Conservation (phyloP, 35 echinoderm and acorn worm species). For the Apostichopus californicus region DNA sequence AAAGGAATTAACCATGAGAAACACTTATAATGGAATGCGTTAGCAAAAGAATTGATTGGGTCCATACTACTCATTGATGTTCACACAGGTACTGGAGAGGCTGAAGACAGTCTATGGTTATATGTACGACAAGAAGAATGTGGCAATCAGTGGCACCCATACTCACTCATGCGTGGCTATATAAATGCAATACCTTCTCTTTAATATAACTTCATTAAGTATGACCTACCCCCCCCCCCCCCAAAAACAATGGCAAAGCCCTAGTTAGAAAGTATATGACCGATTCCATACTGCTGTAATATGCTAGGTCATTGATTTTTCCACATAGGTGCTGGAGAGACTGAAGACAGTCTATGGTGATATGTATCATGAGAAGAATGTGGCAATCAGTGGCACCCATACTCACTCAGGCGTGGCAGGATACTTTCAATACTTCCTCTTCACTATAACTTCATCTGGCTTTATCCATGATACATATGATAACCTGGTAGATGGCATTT, state of each 20-base stretch:
- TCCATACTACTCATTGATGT: too few relatives aligned
- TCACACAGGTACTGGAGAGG: slow-evolving; percentile 41
- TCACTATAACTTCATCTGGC: slow-evolving; percentile 53
- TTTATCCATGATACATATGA: slow-evolving; percentile 52
- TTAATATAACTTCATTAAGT: slow-evolving; percentile 48
- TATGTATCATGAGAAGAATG: slow-evolving; percentile 44
- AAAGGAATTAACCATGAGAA: too few relatives aligned
- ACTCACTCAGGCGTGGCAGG: slow-evolving; percentile 62
- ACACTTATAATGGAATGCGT: too few relatives aligned
- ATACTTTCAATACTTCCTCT: slow-evolving; percentile 60
- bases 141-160: slow-evolving; percentile 49
- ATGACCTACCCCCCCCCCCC: too few relatives aligned
- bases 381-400: slow-evolving; percentile 50
- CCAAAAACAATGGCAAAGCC: too few relatives aligned
- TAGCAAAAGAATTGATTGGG: too few relatives aligned
- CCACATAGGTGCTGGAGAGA: slow-evolving; percentile 44
- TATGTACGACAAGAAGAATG: slow-evolving; percentile 45
- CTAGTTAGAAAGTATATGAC: too few relatives aligned
- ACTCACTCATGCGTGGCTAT: slow-evolving; percentile 52
- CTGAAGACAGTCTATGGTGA: slow-evolving; percentile 41
- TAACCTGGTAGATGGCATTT: slow-evolving; percentile 52
- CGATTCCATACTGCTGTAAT: too few relatives aligned
- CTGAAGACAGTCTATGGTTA: slow-evolving; percentile 21
- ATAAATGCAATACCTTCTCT: slow-evolving; percentile 55
- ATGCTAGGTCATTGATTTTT: too few relatives aligned